A percentile compares a stretch with the other conserved stretches of the same genome.
These are phyloP conservation scores for Theodoxus fluviatilis DNA, from an alignment of 2,888 invertebrate species.

Conservation along the genomic window DNA sequence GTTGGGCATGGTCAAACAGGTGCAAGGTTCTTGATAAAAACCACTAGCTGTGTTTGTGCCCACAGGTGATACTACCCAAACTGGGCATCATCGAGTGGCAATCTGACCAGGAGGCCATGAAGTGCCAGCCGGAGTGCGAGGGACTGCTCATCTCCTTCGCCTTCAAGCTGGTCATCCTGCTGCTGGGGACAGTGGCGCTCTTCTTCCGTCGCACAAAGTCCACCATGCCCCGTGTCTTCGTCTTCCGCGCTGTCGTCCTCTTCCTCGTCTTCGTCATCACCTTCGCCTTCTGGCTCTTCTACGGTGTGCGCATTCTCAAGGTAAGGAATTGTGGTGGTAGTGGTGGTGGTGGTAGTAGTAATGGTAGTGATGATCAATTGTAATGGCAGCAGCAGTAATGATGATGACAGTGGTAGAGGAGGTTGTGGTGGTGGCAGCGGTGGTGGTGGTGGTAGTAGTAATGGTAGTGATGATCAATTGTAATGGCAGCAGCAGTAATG, in stretches of 20 bases:
- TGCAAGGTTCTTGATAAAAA: too few relatives aligned
- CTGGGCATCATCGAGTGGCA: slow-evolving; percentile 72
- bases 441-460: too few relatives aligned
- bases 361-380: too few relatives aligned
- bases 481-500: too few relatives aligned
- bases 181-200: slow-evolving; percentile 90
- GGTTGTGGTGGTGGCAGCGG: too few relatives aligned
- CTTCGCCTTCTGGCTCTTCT: slow-evolving; percentile 98
- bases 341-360: too few relatives aligned
- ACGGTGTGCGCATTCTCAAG: slow-evolving; percentile 80
- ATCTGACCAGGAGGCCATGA: slow-evolving; percentile 25
- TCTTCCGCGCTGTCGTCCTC: slow-evolving; percentile 88
- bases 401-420: too few relatives aligned
- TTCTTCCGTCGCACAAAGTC: slow-evolving; percentile 85
- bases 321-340: too few relatives aligned
- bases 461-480: too few relatives aligned
- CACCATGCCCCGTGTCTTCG: slow-evolving; percentile 88
- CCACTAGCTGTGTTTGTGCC: too few relatives aligned
- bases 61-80: slow-evolving; percentile 87
- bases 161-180: slow-evolving; percentile 87
- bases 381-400: too few relatives aligned
- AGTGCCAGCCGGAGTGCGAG: slow-evolving; percentile 70
- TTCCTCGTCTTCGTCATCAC: slow-evolving; percentile 88
- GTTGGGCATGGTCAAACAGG: too few relatives aligned
- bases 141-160: slow-evolving; percentile 89